Percentiles rank a stretch among this genome's conserved stretches.
Evolutionary conservation across 2,888 invertebrate genomes (phyloP).

Genomic region (Eupeodes latifasciatus): DNA sequence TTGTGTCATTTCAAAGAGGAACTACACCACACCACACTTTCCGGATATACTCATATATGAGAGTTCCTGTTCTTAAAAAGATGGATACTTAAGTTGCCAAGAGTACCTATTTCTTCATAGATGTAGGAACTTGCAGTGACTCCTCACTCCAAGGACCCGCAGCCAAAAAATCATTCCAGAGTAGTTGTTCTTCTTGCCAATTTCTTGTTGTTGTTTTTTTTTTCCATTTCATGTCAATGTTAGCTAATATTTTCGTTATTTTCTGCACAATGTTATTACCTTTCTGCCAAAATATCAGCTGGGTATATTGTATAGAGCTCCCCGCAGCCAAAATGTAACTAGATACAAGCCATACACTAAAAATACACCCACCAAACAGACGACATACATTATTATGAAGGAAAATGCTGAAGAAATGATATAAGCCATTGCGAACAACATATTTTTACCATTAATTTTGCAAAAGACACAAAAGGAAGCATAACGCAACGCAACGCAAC

Average conservation of each 20-base stretch:
- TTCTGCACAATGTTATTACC: slow-evolving; percentile 56
- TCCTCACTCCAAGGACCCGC: background rate
- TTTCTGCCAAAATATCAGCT: slow-evolving; percentile 63
- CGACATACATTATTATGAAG: background rate
- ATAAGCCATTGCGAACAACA: slow-evolving; percentile 71
- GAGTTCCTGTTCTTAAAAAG: too few relatives aligned
- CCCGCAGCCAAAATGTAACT: slow-evolving; percentile 10
- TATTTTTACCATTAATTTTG: slow-evolving; percentile 75
- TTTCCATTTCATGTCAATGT: slow-evolving; percentile 24
- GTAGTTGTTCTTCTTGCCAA: slow-evolving; percentile 59
- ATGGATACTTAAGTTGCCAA: slow-evolving; percentile 59
- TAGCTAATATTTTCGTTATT: slow-evolving; percentile 71
- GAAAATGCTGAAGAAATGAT: slow-evolving; percentile 58
- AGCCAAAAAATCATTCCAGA: slow-evolving; percentile 59
- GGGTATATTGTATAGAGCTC: slow-evolving; percentile 24
- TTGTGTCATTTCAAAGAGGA: slow-evolving; percentile 61
- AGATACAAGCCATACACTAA: background rate
- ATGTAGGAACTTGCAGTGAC: too few relatives aligned
- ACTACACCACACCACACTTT: slow-evolving; percentile 9
- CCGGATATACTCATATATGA: background rate
- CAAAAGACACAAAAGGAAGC: slow-evolving; percentile 57
- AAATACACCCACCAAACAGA: background rate
- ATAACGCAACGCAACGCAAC: slow-evolving; percentile 15
- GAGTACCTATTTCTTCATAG: slow-evolving; percentile 24
- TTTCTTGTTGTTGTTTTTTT: slow-evolving; percentile 20